These are phyloP conservation scores for Mesoligia furuncula DNA, from an alignment of 2,888 invertebrate species.

Conservation along the genomic window DNA sequence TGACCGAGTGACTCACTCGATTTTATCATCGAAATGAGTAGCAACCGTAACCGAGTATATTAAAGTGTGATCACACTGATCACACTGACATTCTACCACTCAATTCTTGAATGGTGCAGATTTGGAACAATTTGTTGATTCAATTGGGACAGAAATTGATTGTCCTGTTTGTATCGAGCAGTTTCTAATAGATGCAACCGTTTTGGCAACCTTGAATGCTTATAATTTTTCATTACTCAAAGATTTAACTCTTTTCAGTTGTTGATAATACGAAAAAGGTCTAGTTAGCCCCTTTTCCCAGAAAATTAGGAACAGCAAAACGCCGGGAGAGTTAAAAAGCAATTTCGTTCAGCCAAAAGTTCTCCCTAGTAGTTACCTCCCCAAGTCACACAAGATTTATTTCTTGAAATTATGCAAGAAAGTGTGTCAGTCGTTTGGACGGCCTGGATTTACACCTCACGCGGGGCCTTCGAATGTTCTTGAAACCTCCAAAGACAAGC, in stretches of 20 bases:
- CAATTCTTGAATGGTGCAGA: conserved; percentile 26
- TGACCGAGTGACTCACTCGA: conserved; percentile 48
- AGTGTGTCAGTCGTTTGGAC: conserved; percentile 46
- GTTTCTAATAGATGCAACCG: neutral
- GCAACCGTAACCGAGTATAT: conserved; percentile 19
- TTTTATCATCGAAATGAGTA: conserved; percentile 38
- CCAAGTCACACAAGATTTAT: conserved; percentile 47
- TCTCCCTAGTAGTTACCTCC: conserved; percentile 28
- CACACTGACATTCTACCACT: conserved; percentile 24
- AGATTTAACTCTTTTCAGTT: neutral
- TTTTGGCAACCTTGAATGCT: neutral
- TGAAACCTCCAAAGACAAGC: neutral
- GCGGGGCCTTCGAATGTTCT: neutral
- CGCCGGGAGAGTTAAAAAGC: conserved; percentile 29
- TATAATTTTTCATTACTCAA: neutral
- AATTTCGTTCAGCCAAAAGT: conserved; percentile 34
- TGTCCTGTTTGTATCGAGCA: neutral
- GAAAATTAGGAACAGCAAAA: neutral
- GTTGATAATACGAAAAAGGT: neutral
- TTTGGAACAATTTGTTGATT: conserved; percentile 11
- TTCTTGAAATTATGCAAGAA: conserved; percentile 42
- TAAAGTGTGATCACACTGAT: conserved; percentile 17
- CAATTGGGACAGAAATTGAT: conserved; percentile 7
- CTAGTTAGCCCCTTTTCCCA: neutral
- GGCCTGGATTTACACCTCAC: conserved; percentile 28